Percentiles rank a stretch among this genome's conserved stretches.
These are phyloP conservation scores for Drosophila birchii DNA, from an alignment of 2,888 invertebrate genomes.

Conservation along the genomic window DNA sequence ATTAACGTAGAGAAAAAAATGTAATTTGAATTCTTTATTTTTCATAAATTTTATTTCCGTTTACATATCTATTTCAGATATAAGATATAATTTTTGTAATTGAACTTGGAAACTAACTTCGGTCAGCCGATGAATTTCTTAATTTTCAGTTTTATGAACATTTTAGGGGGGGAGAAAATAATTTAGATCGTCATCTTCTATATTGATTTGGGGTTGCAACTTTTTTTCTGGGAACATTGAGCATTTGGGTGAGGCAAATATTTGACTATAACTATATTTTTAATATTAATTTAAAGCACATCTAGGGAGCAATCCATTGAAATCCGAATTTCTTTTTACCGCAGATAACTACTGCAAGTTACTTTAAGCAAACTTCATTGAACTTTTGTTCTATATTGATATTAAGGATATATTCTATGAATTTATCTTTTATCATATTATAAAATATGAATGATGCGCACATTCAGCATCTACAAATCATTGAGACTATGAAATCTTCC, in stretches of 20 bases:
- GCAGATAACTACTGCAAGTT: too few relatives aligned
- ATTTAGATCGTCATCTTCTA: background rate
- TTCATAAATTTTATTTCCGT: background rate
- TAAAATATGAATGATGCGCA: too few relatives aligned
- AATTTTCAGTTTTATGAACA: conserved; percentile 1
- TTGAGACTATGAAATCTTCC: background rate
- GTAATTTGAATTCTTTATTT: background rate
- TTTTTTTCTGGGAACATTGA: background rate
- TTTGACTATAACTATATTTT: too few relatives aligned
- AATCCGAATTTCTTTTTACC: too few relatives aligned
- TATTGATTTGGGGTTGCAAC: background rate
- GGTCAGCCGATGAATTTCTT: background rate
- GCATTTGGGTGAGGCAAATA: too few relatives aligned
- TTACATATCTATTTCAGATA: background rate
- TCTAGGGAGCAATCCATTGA: background rate
- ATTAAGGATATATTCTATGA: background rate
- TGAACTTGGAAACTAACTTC: background rate
- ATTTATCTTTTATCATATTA: background rate
- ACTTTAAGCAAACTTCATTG: too few relatives aligned
- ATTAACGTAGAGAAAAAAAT: background rate
- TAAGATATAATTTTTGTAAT: background rate
- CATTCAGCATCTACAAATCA: background rate
- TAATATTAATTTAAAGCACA: too few relatives aligned
- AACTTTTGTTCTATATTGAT: background rate
- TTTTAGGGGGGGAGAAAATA: background rate